phyloP scores from a whole-genome alignment of 2,797 vertebrate genomes.

The Lepidocolaptes lacrymiger region DNA sequence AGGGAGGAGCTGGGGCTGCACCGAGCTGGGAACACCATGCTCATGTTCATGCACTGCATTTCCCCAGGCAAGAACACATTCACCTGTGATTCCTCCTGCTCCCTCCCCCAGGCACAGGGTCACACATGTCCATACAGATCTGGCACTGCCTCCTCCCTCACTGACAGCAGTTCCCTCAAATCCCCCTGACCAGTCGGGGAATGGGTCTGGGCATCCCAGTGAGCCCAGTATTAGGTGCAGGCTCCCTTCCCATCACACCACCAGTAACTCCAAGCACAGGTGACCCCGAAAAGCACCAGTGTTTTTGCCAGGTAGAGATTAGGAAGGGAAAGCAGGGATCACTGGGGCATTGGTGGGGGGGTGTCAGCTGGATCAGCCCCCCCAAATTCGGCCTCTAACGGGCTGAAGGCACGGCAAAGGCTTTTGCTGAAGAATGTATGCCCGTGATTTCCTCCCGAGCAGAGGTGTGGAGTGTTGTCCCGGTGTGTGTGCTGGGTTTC shows the following conservation, averaged over 20 bases:
- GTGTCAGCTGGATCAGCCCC: not conserved
- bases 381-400: not conserved
- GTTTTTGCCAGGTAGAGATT: not conserved
- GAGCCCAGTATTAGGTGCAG: fast-evolving
- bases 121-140: fast-evolving
- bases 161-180: not conserved
- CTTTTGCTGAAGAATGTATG: not conserved
- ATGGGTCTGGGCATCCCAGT: fast-evolving
- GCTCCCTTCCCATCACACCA: not conserved
- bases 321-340: not conserved
- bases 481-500: not conserved
- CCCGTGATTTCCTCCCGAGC: not conserved
- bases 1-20: not conserved
- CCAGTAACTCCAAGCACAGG: not conserved
- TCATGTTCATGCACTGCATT: fast-evolving
- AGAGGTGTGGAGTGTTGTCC: not conserved
- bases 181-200: not conserved
- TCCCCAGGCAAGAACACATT: not conserved
- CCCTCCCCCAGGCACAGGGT: not conserved
- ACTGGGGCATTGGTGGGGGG: fast-evolving
- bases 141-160: not conserved
- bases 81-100: not conserved
- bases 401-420: not conserved
- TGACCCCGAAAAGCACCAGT: not conserved
- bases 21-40: fast-evolving